Conservation (phyloP, 2,113 vertebrate genomes). For the Ceyx cyanopectus region DNA sequence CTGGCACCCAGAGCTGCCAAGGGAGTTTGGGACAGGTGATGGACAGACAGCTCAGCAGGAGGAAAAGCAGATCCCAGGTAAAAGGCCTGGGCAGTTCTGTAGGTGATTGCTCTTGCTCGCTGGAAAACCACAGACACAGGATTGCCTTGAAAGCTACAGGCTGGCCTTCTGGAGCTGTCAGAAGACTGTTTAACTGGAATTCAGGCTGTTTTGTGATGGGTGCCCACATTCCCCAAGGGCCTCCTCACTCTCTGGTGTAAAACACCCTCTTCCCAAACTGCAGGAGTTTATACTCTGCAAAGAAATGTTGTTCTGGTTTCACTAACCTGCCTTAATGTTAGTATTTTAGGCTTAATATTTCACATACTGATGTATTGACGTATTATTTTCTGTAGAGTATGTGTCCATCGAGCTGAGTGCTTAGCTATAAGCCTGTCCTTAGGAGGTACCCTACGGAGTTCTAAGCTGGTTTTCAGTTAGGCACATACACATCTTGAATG, state of each 20-base stretch:
- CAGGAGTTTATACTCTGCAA: neutral
- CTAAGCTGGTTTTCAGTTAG: neutral
- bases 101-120: neutral
- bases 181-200: neutral
- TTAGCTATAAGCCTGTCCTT: neutral
- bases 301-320: neutral
- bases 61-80: neutral
- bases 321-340: neutral
- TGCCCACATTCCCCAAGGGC: fast-evolving
- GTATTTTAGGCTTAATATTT: neutral
- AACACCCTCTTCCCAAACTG: neutral
- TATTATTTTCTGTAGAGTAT: neutral
- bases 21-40: neutral
- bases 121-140: neutral
- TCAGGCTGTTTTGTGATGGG: neutral
- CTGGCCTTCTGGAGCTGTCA: neutral
- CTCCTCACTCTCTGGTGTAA: neutral
- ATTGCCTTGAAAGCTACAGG: neutral
- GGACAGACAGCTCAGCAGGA: neutral
- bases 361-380: neutral
- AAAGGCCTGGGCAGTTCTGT: neutral
- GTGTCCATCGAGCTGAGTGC: neutral
- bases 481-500: neutral
- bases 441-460: neutral
- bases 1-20: neutral